Conservation (phyloP, 2,888 invertebrate species). For the Polydesmus complanatus region DNA sequence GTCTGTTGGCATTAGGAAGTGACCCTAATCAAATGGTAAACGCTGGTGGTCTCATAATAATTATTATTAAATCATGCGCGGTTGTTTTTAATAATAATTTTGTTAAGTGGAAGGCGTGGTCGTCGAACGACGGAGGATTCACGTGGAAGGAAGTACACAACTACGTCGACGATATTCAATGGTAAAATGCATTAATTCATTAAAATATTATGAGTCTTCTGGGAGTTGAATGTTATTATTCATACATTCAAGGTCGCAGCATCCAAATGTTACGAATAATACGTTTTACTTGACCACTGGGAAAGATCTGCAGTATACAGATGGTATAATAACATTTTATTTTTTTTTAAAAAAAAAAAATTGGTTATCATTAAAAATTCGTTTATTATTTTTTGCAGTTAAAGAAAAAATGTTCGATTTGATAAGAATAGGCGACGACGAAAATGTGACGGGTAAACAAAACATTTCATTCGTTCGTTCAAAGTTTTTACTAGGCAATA, state of each 20-base stretch:
- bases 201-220: neutral
- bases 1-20: constrained; percentile 3
- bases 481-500: neutral
- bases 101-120: constrained; percentile 11
- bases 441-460: neutral
- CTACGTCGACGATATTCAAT: constrained; percentile 8
- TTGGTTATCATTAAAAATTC: neutral
- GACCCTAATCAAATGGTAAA: constrained; percentile 3
- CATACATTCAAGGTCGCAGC: constrained; percentile 5
- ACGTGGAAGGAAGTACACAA: constrained; percentile 7
- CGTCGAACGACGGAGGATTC: neutral
- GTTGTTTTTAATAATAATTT: neutral
- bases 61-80: neutral
- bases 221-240: too few relatives aligned
- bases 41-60: neutral
- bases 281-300: constrained; percentile 13
- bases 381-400: constrained; percentile 1
- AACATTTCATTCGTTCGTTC: neutral
- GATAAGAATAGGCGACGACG: neutral
- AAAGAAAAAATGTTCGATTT: constrained; percentile 7
- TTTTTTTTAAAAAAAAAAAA: neutral
- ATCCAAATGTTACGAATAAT: neutral
- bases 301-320: neutral
- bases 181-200: constrained; percentile 3
- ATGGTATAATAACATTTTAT: neutral